A percentile compares a stretch with the other conserved stretches of the same genome.
Conservation (phyloP, 2,797 vertebrate genomes). For the Octomys mimax region DNA sequence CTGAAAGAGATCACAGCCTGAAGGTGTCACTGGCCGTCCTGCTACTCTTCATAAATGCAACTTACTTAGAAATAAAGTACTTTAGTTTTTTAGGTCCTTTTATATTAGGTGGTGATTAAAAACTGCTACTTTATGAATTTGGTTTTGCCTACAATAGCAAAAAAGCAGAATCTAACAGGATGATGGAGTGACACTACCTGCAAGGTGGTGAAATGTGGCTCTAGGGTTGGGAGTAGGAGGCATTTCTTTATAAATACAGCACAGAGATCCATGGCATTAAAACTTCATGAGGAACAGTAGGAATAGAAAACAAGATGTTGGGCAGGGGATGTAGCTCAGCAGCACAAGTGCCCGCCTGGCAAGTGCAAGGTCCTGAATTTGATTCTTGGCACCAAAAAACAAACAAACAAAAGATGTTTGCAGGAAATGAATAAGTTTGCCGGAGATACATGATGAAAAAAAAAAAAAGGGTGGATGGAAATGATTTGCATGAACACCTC, state of each 20-base stretch:
- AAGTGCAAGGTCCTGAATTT: no score
- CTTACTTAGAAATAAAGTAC: neutral
- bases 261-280: neutral
- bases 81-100: constrained; percentile 27
- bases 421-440: neutral
- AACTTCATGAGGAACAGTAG: neutral
- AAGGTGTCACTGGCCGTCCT: constrained; percentile 90
- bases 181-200: neutral
- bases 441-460: neutral
- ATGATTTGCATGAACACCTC: neutral
- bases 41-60: constrained; percentile 32
- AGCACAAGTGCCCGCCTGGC: no score
- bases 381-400: no score
- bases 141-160: neutral
- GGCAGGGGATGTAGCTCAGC: no score
- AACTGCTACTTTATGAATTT: neutral
- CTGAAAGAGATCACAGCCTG: constrained; percentile 95
- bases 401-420: no score
- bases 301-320: neutral
- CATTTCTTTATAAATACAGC: neutral
- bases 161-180: constrained; percentile 27
- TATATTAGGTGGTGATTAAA: constrained; percentile 12
- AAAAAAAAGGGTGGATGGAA: neutral
- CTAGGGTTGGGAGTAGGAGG: rapidly evolving
- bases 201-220: neutral